phyloP scores from a whole-genome alignment of 2,113 vertebrate genomes.

The Hymenochirus boettgeri region DNA sequence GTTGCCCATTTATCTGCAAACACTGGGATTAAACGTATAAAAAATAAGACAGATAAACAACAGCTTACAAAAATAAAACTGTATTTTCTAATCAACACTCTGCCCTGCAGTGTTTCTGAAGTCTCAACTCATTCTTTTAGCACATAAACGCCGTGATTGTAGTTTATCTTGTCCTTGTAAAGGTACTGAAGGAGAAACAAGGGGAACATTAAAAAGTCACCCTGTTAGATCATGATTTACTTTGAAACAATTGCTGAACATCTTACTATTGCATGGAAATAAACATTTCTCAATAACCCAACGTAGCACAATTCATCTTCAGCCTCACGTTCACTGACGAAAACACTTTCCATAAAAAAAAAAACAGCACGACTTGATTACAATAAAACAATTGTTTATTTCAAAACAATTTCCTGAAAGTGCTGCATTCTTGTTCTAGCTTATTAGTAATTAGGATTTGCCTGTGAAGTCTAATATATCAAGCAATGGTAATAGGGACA shows the following conservation, averaged over 20 bases:
- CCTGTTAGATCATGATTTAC: constrained; percentile 50
- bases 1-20: constrained; percentile 42
- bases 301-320: neutral
- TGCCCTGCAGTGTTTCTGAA: constrained; percentile 41
- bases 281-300: constrained; percentile 20
- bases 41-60: constrained; percentile 45
- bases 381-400: constrained; percentile 34
- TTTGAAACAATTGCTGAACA: constrained; percentile 47
- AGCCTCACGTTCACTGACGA: accelerated
- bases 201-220: constrained; percentile 48
- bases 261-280: constrained; percentile 34
- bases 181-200: constrained; percentile 49
- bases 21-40: constrained; percentile 41
- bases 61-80: constrained; percentile 45
- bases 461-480: constrained; percentile 10
- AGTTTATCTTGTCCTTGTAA: constrained; percentile 50
- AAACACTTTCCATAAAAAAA: constrained; percentile 12
- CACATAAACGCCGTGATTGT: constrained; percentile 46
- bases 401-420: constrained; percentile 11
- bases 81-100: constrained; percentile 47
- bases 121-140: constrained; percentile 44
- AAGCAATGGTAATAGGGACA: constrained; percentile 6
- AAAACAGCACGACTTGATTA: constrained; percentile 18
- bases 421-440: constrained; percentile 2
- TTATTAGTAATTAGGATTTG: constrained; percentile 16